phyloP scores from a whole-genome alignment of 37 sponge, comb jelly and placozoan genomes.

The Agelas oroides region DNA sequence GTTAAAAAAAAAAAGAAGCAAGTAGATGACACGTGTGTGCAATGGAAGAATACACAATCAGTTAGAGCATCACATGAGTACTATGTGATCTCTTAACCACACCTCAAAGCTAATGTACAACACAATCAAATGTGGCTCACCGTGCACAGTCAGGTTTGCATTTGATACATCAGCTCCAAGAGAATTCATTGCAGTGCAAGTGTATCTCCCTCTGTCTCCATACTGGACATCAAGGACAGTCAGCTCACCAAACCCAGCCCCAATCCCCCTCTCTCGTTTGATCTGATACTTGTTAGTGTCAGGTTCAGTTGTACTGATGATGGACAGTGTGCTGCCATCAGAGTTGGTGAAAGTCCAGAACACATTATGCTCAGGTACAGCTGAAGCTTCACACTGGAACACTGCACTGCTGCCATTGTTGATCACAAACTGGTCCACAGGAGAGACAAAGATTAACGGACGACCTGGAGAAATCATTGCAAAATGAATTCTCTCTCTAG shows the following conservation, averaged over 20 bases:
- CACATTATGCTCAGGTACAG: constrained; percentile 50
- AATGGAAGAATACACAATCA: too few relatives aligned
- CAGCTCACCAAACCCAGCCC: constrained; percentile 49
- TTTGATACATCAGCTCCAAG: constrained; percentile 12
- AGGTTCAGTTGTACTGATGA: neutral
- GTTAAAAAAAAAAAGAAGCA: neutral
- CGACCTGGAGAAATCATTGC: constrained; percentile 47
- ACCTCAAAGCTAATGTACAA: too few relatives aligned
- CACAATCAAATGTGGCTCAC: constrained; percentile 17
- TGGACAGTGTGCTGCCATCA: neutral
- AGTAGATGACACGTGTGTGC: too few relatives aligned
- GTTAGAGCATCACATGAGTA: too few relatives aligned
- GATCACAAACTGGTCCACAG: constrained; percentile 41
- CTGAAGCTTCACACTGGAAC: constrained; percentile 54
- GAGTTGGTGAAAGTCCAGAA: constrained; percentile 55
- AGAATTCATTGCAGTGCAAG: constrained; percentile 47
- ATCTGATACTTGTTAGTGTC: constrained; percentile 38
- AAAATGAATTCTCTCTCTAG: too few relatives aligned
- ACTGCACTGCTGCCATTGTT: constrained; percentile 36
- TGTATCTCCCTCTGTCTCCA: constrained; percentile 70
- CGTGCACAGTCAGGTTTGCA: constrained; percentile 76
- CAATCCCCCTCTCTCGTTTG: neutral
- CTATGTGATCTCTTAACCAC: too few relatives aligned
- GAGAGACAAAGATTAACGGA: constrained; percentile 42
- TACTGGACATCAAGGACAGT: constrained; percentile 48